These are phyloP conservation scores for Pontoporia blainvillei DNA, from an alignment of 2,113 vertebrate species.

Conservation along the genomic window DNA sequence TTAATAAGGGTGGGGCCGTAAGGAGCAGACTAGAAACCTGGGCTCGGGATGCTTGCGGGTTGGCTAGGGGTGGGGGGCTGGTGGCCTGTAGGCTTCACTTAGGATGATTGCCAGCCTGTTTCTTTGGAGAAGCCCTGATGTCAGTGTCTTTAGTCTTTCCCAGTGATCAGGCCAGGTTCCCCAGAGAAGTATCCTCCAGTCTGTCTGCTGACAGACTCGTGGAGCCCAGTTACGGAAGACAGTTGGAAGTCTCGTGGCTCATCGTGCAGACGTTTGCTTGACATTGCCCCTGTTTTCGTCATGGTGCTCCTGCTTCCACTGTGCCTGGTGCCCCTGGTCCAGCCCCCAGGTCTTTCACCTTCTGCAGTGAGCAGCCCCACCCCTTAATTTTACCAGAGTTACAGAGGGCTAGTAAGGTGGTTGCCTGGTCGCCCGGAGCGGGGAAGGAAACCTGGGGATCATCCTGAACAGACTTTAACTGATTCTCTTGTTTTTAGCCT, in stretches of 20 bases:
- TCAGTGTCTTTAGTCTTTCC: not conserved
- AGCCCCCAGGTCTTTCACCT: not conserved
- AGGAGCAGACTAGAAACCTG: not conserved
- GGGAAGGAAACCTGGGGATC: not conserved
- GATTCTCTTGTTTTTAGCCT: not conserved
- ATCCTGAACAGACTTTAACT: not conserved
- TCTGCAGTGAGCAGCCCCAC: not conserved
- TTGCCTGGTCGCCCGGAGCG: not conserved
- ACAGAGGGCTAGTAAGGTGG: not conserved
- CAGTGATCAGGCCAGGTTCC: not conserved
- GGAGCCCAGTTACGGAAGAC: not conserved
- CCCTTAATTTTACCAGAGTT: not conserved
- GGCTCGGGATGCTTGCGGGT: not conserved
- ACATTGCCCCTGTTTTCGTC: fast-evolving
- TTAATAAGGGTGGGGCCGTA: not conserved
- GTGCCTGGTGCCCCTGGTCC: not conserved
- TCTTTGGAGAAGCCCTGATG: not conserved
- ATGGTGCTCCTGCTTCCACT: not conserved
- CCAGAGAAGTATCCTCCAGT: not conserved
- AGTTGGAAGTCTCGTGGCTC: not conserved
- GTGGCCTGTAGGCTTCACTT: not conserved
- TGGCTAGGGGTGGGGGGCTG: not conserved
- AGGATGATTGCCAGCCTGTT: not conserved
- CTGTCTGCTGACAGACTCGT: not conserved
- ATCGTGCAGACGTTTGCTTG: not conserved